phyloP scores from a whole-genome alignment of 1,140 invertebrate genomes.

The Zophobas atratus region DNA sequence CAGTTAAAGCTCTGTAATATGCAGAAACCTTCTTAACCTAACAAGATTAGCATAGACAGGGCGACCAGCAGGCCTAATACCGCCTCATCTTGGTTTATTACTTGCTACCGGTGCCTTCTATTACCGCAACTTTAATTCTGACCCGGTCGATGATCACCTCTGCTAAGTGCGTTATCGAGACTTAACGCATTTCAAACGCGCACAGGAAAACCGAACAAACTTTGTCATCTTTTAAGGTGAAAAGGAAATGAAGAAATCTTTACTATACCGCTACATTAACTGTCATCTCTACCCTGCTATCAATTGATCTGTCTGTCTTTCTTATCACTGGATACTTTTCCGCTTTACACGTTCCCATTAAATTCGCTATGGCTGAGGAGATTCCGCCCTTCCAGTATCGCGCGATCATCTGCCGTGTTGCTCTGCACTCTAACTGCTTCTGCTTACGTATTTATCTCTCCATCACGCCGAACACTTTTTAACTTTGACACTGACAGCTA shows the following conservation, averaged over 20 bases:
- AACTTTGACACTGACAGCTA: conserved; percentile 44
- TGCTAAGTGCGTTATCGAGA: conserved; percentile 23
- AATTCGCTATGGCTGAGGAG: conserved; percentile 56
- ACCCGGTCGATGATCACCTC: conserved; percentile 28
- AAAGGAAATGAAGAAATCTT: conserved; percentile 62
- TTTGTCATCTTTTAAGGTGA: conserved; percentile 55
- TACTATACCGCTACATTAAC: conserved; percentile 61
- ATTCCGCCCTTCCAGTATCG: conserved; percentile 46
- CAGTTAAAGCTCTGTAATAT: conserved; percentile 74
- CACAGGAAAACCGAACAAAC: conserved; percentile 50
- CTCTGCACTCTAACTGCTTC: conserved; percentile 35
- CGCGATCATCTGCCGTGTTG: conserved; percentile 55
- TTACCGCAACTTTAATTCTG: conserved; percentile 24
- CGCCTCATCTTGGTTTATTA: conserved; percentile 62
- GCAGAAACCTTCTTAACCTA: conserved; percentile 79
- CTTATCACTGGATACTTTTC: conserved; percentile 66
- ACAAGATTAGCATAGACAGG: conserved; percentile 78
- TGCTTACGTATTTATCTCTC: conserved; percentile 53
- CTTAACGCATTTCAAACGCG: conserved; percentile 46
- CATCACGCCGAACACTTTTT: conserved; percentile 49
- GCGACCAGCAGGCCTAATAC: conserved; percentile 62
- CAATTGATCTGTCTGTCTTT: conserved; percentile 66
- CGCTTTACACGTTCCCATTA: conserved; percentile 64
- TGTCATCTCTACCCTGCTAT: conserved; percentile 65
- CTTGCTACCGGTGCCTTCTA: conserved; percentile 45